Conservation (phyloP, 2,888 invertebrate genomes). For the Subacronicta megacephala region DNA sequence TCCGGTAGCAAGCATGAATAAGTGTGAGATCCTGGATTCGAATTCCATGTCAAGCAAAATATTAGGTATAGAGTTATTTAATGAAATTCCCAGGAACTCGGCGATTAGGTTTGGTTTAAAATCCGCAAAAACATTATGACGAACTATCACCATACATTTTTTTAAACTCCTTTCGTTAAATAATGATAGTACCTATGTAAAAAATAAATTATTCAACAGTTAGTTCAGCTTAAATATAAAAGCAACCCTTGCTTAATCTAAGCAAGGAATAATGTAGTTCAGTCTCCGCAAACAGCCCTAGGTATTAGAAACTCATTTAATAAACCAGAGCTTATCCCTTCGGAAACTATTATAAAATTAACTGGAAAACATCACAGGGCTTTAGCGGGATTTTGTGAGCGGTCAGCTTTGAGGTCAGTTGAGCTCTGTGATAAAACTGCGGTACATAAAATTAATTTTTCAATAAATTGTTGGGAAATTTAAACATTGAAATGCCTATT, state of each 20-base stretch:
- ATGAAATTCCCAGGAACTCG: too few relatives aligned
- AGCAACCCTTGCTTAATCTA: conserved; percentile 2
- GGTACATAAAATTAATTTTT: conserved; percentile 8
- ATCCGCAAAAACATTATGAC: too few relatives aligned
- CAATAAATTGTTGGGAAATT: not conserved
- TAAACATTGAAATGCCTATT: not conserved
- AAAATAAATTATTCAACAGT: not conserved
- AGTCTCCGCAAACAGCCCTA: conserved; percentile 20
- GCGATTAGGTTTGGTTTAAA: too few relatives aligned
- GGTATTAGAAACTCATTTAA: conserved; percentile 42
- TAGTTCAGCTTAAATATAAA: not conserved
- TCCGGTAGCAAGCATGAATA: too few relatives aligned
- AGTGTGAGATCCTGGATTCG: too few relatives aligned
- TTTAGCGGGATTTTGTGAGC: conserved; percentile 24
- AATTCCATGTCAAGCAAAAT: too few relatives aligned
- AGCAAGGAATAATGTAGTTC: conserved; percentile 24
- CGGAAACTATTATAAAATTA: conserved; percentile 46
- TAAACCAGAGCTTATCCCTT: conserved; percentile 35
- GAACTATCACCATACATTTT: too few relatives aligned
- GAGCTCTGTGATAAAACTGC: conserved; percentile 31
- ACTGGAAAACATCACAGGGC: conserved; percentile 19
- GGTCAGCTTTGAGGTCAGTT: conserved; percentile 26
- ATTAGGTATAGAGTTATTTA: too few relatives aligned
- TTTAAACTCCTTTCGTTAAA: too few relatives aligned
- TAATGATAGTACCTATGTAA: too few relatives aligned